Conservation (phyloP, 2,888 invertebrate species). For the Andricus curvator region DNA sequence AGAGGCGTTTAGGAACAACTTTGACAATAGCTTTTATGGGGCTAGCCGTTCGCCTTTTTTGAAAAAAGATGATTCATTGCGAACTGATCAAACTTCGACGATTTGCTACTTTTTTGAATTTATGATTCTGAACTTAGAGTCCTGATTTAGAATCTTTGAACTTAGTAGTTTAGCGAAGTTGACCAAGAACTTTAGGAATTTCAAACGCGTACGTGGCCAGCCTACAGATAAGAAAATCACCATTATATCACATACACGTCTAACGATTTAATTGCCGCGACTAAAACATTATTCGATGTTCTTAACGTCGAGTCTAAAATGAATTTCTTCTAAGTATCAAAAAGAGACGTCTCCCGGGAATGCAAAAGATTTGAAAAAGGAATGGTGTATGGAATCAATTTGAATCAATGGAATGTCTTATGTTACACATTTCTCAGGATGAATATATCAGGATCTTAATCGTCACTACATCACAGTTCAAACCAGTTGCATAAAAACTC, state of each 20-base stretch:
- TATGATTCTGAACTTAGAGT: neutral
- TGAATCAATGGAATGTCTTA: neutral
- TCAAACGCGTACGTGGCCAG: neutral
- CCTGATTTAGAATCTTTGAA: neutral
- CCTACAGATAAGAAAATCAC: neutral
- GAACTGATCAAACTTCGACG: neutral
- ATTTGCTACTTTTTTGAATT: neutral
- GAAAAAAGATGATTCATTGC: neutral
- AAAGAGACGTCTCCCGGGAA: conserved; percentile 17
- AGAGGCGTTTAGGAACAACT: neutral
- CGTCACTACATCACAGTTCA: conserved; percentile 22
- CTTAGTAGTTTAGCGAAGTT: neutral
- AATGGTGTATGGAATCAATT: neutral
- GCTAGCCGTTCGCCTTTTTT: neutral
- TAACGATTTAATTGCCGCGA: conserved; percentile 19
- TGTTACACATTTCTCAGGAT: neutral
- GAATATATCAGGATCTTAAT: neutral
- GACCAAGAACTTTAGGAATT: neutral
- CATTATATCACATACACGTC: conserved; percentile 18
- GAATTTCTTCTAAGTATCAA: conserved; percentile 1
- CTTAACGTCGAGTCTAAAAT: conserved; percentile 15
- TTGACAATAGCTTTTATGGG: neutral
- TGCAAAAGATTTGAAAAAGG: neutral
- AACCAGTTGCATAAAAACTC: conserved; percentile 10
- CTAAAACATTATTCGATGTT: conserved; percentile 7